These are phyloP conservation scores for Psix sp. DNA, from an alignment of 1,140 invertebrate genomes.

Conservation along the genomic window DNA sequence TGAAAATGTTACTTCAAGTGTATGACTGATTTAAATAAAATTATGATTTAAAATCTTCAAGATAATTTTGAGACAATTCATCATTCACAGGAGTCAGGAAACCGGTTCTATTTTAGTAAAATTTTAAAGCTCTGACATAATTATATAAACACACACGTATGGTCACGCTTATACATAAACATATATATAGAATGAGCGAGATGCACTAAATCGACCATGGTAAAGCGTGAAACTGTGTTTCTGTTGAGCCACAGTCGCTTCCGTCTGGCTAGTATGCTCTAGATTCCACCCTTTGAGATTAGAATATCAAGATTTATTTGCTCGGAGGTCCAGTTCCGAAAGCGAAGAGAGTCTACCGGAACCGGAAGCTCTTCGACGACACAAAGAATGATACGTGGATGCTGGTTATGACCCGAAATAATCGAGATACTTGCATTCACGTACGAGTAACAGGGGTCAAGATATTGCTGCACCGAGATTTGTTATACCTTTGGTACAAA, in stretches of 20 bases:
- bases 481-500: not conserved
- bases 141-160: slow-evolving; percentile 58
- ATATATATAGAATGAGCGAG: slow-evolving; percentile 67
- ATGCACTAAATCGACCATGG: slow-evolving; percentile 62
- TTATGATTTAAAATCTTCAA: too few relatives aligned
- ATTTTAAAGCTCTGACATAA: slow-evolving; percentile 63
- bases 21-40: too few relatives aligned
- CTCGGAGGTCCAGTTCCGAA: slow-evolving; percentile 21
- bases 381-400: not conserved
- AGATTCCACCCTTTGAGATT: slow-evolving; percentile 2
- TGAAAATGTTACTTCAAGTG: too few relatives aligned
- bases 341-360: slow-evolving; percentile 44
- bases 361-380: slow-evolving; percentile 60
- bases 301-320: slow-evolving; percentile 9
- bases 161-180: slow-evolving; percentile 24
- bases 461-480: not conserved
- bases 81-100: too few relatives aligned
- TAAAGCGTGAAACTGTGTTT: slow-evolving; percentile 20
- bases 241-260: slow-evolving; percentile 16
- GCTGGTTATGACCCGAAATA: not conserved
- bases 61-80: too few relatives aligned
- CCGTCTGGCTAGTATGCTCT: slow-evolving; percentile 2
- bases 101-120: too few relatives aligned
- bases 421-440: not conserved
- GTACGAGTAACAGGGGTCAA: not conserved